Conservation (phyloP, 2,113 vertebrate genomes). For the Antechinus stuartii region DNA sequence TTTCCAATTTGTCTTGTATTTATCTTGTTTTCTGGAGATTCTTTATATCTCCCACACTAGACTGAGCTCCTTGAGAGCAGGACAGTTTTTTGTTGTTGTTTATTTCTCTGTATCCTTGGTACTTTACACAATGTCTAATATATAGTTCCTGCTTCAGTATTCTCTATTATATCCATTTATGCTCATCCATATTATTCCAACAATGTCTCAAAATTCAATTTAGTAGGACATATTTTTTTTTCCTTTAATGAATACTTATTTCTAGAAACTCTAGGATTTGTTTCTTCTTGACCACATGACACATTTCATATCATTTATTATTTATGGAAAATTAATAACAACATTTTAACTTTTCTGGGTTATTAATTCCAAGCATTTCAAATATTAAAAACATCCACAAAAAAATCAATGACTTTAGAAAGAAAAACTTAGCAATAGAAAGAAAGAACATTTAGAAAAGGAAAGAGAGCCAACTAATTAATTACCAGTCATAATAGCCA, state of each 20-base stretch:
- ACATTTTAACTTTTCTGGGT: no score
- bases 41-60: background rate
- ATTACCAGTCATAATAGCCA: background rate
- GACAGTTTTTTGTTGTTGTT: background rate
- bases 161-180: background rate
- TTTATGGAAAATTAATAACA: no score
- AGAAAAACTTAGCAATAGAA: background rate
- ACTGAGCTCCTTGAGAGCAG: background rate
- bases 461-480: background rate
- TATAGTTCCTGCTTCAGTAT: background rate
- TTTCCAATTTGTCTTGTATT: background rate
- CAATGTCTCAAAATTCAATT: background rate
- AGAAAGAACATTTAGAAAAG: background rate
- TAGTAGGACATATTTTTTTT: background rate
- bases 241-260: background rate
- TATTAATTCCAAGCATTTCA: background rate
- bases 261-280: background rate
- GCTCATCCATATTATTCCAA: no score
- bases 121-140: background rate
- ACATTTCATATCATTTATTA: background rate
- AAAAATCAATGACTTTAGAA: constrained; percentile 3
- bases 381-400: background rate
- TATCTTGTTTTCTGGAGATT: no score
- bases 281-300: background rate
- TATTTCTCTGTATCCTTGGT: background rate